Percentiles rank a stretch among this genome's conserved stretches.
phyloP scores from a whole-genome alignment of 2,797 vertebrate species.

The Tinamus major region DNA sequence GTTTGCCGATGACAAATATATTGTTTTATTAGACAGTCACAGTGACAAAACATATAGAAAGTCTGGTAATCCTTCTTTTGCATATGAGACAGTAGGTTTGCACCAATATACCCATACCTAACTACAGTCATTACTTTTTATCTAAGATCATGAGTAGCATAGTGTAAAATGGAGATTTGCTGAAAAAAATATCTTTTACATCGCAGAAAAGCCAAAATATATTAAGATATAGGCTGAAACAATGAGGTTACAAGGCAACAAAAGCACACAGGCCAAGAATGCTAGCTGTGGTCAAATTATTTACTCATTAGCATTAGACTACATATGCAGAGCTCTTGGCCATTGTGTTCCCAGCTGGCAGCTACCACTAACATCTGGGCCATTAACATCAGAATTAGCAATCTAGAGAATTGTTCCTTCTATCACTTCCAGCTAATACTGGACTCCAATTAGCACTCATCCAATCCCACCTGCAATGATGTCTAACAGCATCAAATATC shows the following conservation, averaged over 20 bases:
- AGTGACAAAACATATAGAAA: background rate
- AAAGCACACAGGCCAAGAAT: constrained; percentile 65
- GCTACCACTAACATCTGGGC: constrained; percentile 78
- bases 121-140: background rate
- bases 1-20: background rate
- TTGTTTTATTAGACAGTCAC: background rate
- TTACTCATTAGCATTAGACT: constrained; percentile 79
- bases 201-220: background rate
- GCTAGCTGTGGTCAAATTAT: constrained; percentile 79
- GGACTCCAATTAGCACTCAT: constrained; percentile 75
- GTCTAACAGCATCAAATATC: constrained; percentile 32
- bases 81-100: background rate
- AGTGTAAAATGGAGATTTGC: background rate
- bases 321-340: constrained; percentile 77
- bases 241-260: constrained; percentile 58
- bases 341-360: constrained; percentile 81
- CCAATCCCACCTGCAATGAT: constrained; percentile 75
- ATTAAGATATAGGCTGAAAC: constrained; percentile 10
- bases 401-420: constrained; percentile 81
- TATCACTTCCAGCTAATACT: constrained; percentile 76
- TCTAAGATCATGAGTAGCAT: background rate
- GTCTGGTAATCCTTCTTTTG: background rate
- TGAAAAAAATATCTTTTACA: background rate
- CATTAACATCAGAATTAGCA: constrained; percentile 83
- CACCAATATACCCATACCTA: background rate